These are phyloP conservation scores for Trissolcus japonicus DNA, from an alignment of 2,888 invertebrate genomes.

Conservation along the genomic window DNA sequence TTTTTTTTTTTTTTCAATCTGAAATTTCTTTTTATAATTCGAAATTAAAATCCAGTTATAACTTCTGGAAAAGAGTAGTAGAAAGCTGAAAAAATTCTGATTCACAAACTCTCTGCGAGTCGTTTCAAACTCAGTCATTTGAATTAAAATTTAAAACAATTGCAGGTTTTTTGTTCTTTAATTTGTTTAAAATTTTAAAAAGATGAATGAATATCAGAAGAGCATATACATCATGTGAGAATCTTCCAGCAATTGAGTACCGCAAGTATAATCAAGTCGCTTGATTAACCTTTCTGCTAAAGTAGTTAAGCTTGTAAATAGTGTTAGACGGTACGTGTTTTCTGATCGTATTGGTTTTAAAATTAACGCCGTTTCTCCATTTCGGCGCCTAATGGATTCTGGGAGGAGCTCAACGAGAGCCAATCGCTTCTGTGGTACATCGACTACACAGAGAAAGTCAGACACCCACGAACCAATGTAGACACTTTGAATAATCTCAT, in stretches of 20 bases:
- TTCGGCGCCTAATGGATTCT: conserved; percentile 71
- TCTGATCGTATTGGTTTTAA: conserved; percentile 70
- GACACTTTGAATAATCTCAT: conserved; percentile 57
- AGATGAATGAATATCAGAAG: conserved; percentile 11
- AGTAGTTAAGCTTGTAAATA: conserved; percentile 65
- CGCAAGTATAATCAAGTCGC: conserved; percentile 65
- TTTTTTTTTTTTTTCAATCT: no score
- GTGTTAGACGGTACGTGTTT: conserved; percentile 66
- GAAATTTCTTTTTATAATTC: neutral
- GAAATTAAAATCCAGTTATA: neutral
- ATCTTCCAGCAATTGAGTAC: conserved; percentile 9
- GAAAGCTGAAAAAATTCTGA: neutral
- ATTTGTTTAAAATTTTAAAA: conserved; percentile 1
- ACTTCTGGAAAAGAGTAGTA: neutral
- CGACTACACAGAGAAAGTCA: conserved; percentile 68
- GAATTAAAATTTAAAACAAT: conserved; percentile 4
- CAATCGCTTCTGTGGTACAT: conserved; percentile 68
- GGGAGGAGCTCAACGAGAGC: conserved; percentile 71
- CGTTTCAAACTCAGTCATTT: neutral
- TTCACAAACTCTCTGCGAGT: neutral
- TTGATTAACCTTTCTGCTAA: conserved; percentile 57
- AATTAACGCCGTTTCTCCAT: conserved; percentile 73
- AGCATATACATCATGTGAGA: conserved; percentile 6
- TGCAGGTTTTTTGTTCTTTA: conserved; percentile 9
- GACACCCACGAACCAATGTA: conserved; percentile 68